Evolutionary conservation across 2,113 vertebrate genomes (phyloP).

Genomic region (Stigmatopora argus): DNA sequence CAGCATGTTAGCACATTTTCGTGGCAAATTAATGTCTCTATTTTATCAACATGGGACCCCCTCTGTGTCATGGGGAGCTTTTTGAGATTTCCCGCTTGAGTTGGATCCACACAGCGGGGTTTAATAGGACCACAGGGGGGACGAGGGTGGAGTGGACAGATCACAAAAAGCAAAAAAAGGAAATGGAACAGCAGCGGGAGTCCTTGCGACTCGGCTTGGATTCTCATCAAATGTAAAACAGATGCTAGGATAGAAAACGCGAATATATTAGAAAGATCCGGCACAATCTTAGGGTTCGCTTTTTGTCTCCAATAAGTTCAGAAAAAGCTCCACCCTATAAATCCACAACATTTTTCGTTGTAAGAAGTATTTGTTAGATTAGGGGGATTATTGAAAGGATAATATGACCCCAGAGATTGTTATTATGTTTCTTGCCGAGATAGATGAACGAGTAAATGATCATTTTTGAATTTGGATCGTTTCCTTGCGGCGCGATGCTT

Average conservation of each 20-base stretch:
- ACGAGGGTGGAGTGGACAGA: constrained; percentile 27
- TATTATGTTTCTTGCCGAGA: no score
- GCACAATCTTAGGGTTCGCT: neutral
- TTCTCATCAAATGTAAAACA: neutral
- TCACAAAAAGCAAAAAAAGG: constrained; percentile 4
- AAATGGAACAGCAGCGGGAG: constrained; percentile 29
- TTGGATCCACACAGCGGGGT: constrained; percentile 20
- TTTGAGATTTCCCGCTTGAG: constrained; percentile 23
- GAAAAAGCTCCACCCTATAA: neutral
- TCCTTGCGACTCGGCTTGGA: neutral
- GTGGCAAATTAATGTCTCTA: constrained; percentile 42
- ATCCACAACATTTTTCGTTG: neutral
- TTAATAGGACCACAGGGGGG: constrained; percentile 24
- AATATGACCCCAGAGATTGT: no score
- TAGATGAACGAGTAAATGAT: no score
- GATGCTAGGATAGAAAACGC: neutral
- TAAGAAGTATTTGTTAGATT: no score
- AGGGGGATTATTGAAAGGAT: no score
- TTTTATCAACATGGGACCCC: constrained; percentile 35
- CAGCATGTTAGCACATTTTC: constrained; percentile 29
- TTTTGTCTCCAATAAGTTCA: neutral
- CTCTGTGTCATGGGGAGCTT: constrained; percentile 42
- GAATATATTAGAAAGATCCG: neutral
- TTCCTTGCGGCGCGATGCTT: no score
- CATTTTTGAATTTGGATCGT: no score